A percentile compares a stretch with the other conserved stretches of the same genome.
Conservation (phyloP, 2,888 invertebrate species). For the Galerucella pusilla region DNA sequence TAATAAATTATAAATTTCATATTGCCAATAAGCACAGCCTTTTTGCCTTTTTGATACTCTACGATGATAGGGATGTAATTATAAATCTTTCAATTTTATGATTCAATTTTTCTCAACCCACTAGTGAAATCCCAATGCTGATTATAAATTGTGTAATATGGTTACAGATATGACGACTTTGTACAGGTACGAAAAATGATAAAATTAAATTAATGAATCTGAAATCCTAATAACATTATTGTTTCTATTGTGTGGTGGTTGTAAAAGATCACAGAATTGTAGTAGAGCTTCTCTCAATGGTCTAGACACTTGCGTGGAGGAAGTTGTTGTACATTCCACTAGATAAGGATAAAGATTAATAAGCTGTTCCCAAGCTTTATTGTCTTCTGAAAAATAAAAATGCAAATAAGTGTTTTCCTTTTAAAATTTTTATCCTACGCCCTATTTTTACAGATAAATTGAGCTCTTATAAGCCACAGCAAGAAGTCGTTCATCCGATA, state of each 20-base stretch:
- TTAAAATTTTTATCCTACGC: too few species aligned
- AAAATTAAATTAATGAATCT: constrained; percentile 40
- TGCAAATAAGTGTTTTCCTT: background rate
- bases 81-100: background rate
- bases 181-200: constrained; percentile 45
- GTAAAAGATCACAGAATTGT: constrained; percentile 86
- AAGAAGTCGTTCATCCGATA: too few species aligned
- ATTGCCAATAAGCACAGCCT: background rate
- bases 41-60: constrained; percentile 4
- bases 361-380: constrained; percentile 91
- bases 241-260: constrained; percentile 68
- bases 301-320: constrained; percentile 82
- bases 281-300: constrained; percentile 86
- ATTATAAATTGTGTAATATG: constrained; percentile 27
- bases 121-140: constrained; percentile 17
- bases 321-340: constrained; percentile 86
- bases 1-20: too few species aligned
- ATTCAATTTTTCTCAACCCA: background rate
- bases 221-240: constrained; percentile 46
- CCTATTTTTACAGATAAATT: too few species aligned
- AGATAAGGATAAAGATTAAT: constrained; percentile 91
- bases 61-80: background rate
- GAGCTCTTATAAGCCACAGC: too few species aligned
- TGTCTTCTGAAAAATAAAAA: constrained; percentile 75
- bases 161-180: constrained; percentile 40